phyloP scores from a whole-genome alignment of 2,888 invertebrate species.

The Amiota minor region DNA sequence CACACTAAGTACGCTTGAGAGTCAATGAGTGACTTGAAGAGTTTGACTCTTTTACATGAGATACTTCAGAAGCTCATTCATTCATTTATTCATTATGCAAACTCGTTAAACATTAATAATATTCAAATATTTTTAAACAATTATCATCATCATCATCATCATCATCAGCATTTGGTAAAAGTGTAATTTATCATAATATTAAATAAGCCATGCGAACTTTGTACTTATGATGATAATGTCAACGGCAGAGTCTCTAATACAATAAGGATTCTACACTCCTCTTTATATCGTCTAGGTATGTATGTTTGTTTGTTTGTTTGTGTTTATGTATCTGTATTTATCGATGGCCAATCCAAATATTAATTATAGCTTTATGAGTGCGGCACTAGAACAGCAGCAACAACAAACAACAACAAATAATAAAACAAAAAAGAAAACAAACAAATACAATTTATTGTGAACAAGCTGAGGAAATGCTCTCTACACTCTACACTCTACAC shows the following conservation, averaged over 20 bases:
- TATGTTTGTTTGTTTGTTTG: not conserved
- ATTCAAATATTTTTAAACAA: conserved; percentile 18
- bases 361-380: conserved; percentile 22
- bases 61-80: not conserved
- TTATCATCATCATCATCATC: not conserved
- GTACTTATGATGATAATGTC: conserved; percentile 26
- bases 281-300: not conserved
- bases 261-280: not conserved
- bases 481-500: too few relatives aligned
- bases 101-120: conserved; percentile 9
- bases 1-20: too few relatives aligned
- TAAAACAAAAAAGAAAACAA: not conserved
- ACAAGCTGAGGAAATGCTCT: not conserved
- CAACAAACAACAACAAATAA: not conserved
- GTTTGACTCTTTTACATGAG: not conserved
- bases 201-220: too few relatives aligned
- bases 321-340: not conserved
- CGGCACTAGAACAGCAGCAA: not conserved
- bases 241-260: conserved; percentile 18
- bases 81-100: too few relatives aligned
- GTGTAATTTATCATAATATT: conserved; percentile 21
- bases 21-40: not conserved
- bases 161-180: not conserved
- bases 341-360: conserved; percentile 11
- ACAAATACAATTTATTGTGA: not conserved